phyloP scores from a whole-genome alignment of 2,888 invertebrate species.

The Temnothorax unifasciatus region DNA sequence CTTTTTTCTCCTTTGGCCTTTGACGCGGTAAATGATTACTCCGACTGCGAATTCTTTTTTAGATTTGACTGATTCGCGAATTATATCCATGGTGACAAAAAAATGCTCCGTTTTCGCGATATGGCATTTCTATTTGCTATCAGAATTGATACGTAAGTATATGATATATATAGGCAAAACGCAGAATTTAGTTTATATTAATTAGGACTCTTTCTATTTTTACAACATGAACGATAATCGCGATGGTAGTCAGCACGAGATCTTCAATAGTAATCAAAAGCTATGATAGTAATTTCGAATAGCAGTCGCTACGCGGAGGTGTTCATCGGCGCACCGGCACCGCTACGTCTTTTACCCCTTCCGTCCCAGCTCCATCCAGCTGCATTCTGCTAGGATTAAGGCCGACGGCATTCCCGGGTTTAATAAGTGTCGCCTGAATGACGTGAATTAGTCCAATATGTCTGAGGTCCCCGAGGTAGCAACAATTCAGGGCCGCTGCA shows the following conservation, averaged over 20 bases:
- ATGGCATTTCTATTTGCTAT: background rate
- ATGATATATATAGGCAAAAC: too few relatives aligned
- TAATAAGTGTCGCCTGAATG: constrained; percentile 84
- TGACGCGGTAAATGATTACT: background rate
- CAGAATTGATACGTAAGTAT: background rate
- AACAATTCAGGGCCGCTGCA: constrained; percentile 81
- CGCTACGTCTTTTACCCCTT: constrained; percentile 27
- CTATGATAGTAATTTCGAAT: background rate
- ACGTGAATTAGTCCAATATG: constrained; percentile 84
- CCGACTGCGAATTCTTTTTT: background rate
- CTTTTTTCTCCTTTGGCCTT: background rate
- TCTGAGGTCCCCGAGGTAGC: constrained; percentile 78
- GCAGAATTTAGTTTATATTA: background rate
- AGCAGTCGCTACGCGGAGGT: constrained; percentile 23
- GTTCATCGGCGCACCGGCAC: constrained; percentile 35
- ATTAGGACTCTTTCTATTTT: background rate
- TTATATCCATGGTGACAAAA: background rate
- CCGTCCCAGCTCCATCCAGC: constrained; percentile 61
- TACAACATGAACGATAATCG: background rate
- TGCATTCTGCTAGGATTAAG: constrained; percentile 78
- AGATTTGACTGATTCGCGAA: background rate
- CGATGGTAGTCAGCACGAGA: background rate
- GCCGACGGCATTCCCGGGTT: constrained; percentile 82
- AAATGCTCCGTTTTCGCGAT: background rate
- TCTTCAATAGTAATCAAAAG: background rate